phyloP scores from a whole-genome alignment of 2,888 invertebrate genomes.

The Microplitis manilae region DNA sequence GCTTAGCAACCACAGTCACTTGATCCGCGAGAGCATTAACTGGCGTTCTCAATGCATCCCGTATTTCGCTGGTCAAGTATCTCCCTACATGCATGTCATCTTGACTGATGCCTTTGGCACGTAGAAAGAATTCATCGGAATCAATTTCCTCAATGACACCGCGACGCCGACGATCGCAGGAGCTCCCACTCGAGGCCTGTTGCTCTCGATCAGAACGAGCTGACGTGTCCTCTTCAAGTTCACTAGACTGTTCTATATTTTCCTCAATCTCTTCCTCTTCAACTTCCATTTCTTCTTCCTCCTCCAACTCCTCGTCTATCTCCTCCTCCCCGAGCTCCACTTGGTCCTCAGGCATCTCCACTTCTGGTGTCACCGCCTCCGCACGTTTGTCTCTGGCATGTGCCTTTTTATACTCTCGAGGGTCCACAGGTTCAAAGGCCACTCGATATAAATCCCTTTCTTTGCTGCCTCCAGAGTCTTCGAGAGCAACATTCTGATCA shows the following conservation, averaged over 20 bases:
- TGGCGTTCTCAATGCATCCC: constrained; percentile 81
- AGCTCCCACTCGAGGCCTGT: constrained; percentile 77
- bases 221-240: constrained; percentile 59
- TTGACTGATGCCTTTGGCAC: constrained; percentile 86
- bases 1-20: constrained; percentile 57
- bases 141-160: constrained; percentile 88
- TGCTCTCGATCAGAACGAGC: constrained; percentile 72
- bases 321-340: constrained; percentile 6
- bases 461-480: constrained; percentile 38
- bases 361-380: background rate
- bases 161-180: constrained; percentile 74
- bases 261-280: constrained; percentile 42
- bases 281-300: constrained; percentile 38
- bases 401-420: constrained; percentile 40
- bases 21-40: constrained; percentile 78
- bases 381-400: background rate
- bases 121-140: constrained; percentile 89
- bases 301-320: constrained; percentile 44
- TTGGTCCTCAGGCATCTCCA: background rate
- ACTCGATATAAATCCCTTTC: constrained; percentile 45
- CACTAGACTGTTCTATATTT: constrained; percentile 53
- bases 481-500: constrained; percentile 51
- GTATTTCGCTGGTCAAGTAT: constrained; percentile 84
- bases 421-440: constrained; percentile 48
- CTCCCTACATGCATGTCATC: constrained; percentile 86